Percentiles rank a stretch among this genome's conserved stretches.
Conservation (phyloP, 2,797 vertebrate genomes). For the Alca torda region DNA sequence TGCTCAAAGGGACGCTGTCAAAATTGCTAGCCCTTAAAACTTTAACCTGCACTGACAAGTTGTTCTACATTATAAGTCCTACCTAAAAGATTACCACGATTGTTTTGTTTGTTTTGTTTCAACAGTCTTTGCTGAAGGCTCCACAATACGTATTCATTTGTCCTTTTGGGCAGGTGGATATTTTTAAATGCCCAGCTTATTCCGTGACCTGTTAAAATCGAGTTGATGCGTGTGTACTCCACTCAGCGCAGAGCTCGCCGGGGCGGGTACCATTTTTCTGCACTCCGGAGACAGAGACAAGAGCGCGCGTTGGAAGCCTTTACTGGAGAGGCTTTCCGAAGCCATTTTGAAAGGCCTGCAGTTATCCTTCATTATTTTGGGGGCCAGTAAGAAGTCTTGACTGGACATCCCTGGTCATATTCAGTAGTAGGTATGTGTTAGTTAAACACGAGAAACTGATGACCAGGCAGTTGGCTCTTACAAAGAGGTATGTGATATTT, state of each 20-base stretch:
- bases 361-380: neutral
- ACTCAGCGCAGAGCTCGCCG: neutral
- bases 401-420: neutral
- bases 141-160: neutral
- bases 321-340: neutral
- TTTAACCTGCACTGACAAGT: conserved; percentile 65
- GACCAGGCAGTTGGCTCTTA: neutral
- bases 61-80: conserved; percentile 60
- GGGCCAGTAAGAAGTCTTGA: neutral
- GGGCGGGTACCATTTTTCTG: neutral
- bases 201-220: conserved; percentile 39
- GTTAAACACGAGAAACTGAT: neutral
- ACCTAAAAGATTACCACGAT: conserved; percentile 47
- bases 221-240: conserved; percentile 7
- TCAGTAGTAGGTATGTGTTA: neutral
- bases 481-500: neutral
- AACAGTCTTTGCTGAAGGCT: conserved; percentile 62
- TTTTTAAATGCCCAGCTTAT: conserved; percentile 50
- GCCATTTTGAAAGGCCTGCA: neutral
- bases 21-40: conserved; percentile 67
- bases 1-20: conserved; percentile 67
- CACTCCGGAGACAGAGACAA: neutral
- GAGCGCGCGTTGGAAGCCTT: neutral
- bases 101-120: conserved; percentile 60
- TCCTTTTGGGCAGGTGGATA: conserved; percentile 51